Percentiles rank a stretch among this genome's conserved stretches.
phyloP scores from a whole-genome alignment of 2,888 invertebrate species.

The Strigamia transsilvanica region DNA sequence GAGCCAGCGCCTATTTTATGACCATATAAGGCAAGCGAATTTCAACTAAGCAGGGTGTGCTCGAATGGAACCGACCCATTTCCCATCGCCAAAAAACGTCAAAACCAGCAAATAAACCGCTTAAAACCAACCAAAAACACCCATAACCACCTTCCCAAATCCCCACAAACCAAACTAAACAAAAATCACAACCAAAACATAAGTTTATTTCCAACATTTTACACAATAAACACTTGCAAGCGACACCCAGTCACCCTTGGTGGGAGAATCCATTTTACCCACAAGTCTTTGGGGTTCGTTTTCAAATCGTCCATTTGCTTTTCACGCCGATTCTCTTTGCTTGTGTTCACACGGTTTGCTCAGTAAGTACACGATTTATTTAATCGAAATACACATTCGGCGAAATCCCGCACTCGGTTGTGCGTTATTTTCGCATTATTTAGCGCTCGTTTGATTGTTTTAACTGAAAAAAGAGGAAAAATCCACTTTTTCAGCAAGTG shows the following conservation, averaged over 20 bases:
- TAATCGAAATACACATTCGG: no score
- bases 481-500: background rate
- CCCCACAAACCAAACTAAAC: no score
- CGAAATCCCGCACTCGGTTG: no score
- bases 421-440: no score
- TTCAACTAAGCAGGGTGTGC: slow-evolving; percentile 2
- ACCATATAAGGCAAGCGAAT: slow-evolving; percentile 28
- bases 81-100: background rate
- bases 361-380: background rate
- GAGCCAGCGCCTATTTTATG: slow-evolving; percentile 22
- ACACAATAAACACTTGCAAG: background rate
- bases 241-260: background rate
- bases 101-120: background rate
- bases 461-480: background rate
- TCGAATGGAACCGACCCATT: slow-evolving; percentile 4
- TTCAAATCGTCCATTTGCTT: slow-evolving; percentile 27
- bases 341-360: background rate
- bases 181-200: no score
- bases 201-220: no score
- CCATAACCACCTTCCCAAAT: background rate
- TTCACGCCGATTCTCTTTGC: background rate
- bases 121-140: background rate
- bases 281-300: background rate
- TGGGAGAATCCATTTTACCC: slow-evolving; percentile 8
- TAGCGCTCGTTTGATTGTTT: no score